Evolutionary conservation across 2,797 vertebrate genomes (phyloP).

Genomic region (Amazonetta brasiliensis): DNA sequence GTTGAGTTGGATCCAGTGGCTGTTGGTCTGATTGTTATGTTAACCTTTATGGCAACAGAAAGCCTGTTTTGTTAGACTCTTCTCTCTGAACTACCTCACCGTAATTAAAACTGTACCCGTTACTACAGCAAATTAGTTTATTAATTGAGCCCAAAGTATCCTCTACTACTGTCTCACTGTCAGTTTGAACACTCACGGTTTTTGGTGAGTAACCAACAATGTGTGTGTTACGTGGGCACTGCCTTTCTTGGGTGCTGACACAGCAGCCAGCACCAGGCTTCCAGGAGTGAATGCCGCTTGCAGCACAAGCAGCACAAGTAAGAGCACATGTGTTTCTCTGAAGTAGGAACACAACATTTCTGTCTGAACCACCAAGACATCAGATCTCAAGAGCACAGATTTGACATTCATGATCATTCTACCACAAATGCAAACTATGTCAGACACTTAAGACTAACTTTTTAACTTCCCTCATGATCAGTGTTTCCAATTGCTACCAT

Average conservation of each 20-base stretch:
- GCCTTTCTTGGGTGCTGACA: background rate
- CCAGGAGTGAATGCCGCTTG: background rate
- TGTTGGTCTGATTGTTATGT: slow-evolving; percentile 2
- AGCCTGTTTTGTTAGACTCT: background rate
- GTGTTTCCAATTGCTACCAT: background rate
- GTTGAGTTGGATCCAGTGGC: background rate
- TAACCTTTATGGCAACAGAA: background rate
- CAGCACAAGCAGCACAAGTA: background rate
- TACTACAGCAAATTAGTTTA: background rate
- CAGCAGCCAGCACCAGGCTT: background rate
- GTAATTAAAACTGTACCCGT: background rate
- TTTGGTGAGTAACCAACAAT: background rate
- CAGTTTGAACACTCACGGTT: background rate
- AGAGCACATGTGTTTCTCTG: background rate
- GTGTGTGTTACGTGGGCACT: rapidly evolving
- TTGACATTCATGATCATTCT: background rate
- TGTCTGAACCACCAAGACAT: background rate
- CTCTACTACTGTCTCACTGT: background rate
- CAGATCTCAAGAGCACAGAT: background rate
- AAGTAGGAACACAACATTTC: background rate
- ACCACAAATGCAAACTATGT: background rate
- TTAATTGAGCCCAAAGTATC: background rate
- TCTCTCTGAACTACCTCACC: background rate
- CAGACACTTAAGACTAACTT: background rate
- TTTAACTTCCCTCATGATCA: background rate